Conservation (phyloP, 2,797 vertebrate species). For the Parauchenoglanis punctatus region DNA sequence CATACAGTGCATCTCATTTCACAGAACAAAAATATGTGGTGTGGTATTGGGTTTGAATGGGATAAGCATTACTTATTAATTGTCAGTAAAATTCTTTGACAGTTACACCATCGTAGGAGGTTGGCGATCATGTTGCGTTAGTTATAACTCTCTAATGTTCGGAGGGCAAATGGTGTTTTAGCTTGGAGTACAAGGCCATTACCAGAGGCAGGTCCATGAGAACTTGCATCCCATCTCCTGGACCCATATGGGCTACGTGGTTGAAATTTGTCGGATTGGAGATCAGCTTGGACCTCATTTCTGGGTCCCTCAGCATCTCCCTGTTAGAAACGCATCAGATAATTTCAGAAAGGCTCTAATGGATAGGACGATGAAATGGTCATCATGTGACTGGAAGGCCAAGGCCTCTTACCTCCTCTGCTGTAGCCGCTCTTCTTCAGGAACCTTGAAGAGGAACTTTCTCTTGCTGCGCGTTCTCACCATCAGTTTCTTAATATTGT, state of each 20-base stretch:
- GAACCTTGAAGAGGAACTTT: slow-evolving; percentile 95
- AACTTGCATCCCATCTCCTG: slow-evolving; percentile 96
- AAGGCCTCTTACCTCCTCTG: slow-evolving; percentile 69
- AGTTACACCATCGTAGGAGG: neutral
- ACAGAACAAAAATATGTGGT: neutral
- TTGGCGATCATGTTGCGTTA: neutral
- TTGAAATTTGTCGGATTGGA: slow-evolving; percentile 98
- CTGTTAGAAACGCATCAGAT: slow-evolving; percentile 65
- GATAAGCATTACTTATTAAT: neutral
- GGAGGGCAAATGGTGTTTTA: neutral
- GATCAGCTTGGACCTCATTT: slow-evolving; percentile 92
- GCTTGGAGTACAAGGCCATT: slow-evolving; percentile 59
- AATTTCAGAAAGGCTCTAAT: neutral
- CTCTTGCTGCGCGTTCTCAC: slow-evolving; percentile 94
- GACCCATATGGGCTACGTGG: slow-evolving; percentile 98
- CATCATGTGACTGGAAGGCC: neutral
- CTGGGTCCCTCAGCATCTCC: slow-evolving; percentile 95
- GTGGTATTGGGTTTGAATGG: neutral
- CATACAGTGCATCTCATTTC: neutral
- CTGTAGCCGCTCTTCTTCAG: slow-evolving; percentile 86
- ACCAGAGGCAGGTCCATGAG: slow-evolving; percentile 98
- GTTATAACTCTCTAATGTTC: neutral
- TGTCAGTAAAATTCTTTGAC: neutral
- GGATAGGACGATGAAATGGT: neutral
- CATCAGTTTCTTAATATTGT: slow-evolving; percentile 94